Evolutionary conservation across 2,888 invertebrate genomes (phyloP), one percentile per base, ranked within the genome.

Genomic region (Cerastoderma edule): DNA sequence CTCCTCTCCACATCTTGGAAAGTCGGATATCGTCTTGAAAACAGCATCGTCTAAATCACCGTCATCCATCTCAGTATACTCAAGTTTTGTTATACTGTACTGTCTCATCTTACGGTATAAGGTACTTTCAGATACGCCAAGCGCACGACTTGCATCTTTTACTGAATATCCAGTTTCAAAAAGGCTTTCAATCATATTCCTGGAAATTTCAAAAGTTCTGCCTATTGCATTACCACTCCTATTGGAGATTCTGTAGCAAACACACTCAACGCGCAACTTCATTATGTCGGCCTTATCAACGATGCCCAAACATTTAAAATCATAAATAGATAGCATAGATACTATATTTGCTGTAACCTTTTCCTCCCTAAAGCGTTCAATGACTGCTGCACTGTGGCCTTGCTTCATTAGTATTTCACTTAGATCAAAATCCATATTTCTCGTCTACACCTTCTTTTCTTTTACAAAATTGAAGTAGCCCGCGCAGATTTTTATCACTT

Each of bases 271-370:
- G 22, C 46, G 44, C 46, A 64, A 44, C 27, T 39, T 64, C 64
- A 64, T 44, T 6, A 64, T 64, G 39, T 32, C 22, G 19, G 64
- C 22, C 27, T 46, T 64, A 44, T 44, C 46, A 35, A 8, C 33
- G 19, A 64, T 28, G 27, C 64, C 64, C 28, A 64, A 64, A 22
- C 46, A 44, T 27, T 13, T 39, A 19, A 64, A 44, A 24, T 64
- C 64, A 64, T 44, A 64, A 24, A 44, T 13, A 39, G 64, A 64
- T 28, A 64, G 8, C 6, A 60, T 32, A 33, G 60, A 60, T 60
- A 60, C 24, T 19, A 60, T 60, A 35, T 60, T 35, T 60, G 60
- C 33, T 33, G 60, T 60, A 35, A 60, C 33, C 32, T 60, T 60
- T 27, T 60, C 27, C 60, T 60, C 35, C 22, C 60, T 60, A 60